These are phyloP conservation scores for Bos indicus DNA, from an alignment of 2,113 vertebrate species.

Conservation along the genomic window DNA sequence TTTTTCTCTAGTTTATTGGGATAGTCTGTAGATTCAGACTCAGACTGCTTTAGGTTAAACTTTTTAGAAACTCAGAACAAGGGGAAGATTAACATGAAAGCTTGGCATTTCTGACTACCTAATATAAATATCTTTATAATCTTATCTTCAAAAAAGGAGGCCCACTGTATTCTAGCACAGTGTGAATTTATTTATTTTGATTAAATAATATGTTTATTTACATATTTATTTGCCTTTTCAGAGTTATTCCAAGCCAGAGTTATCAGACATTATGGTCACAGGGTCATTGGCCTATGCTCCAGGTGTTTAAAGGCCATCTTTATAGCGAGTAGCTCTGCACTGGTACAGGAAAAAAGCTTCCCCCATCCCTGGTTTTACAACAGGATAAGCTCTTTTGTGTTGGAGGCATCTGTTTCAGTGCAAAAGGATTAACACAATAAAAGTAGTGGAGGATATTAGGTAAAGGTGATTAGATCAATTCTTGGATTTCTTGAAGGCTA, in stretches of 20 bases:
- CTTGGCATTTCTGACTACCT: not conserved
- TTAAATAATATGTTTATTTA: not conserved
- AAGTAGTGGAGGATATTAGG: not conserved
- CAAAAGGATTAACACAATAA: not conserved
- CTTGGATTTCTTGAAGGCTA: not conserved
- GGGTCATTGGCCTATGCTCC: not conserved
- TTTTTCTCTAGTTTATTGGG: not conserved
- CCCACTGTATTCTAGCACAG: not conserved
- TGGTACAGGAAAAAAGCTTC: not conserved
- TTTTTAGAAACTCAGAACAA: not conserved
- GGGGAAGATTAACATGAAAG: not conserved
- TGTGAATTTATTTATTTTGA: not conserved
- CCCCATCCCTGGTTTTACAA: not conserved
- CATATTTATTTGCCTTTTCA: not conserved
- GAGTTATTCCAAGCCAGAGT: not conserved
- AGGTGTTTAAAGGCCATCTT: not conserved
- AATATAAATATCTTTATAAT: not conserved
- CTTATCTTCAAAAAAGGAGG: not conserved
- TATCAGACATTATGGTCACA: not conserved
- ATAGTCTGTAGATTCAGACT: not conserved
- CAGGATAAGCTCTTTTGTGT: not conserved
- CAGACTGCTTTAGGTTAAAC: not conserved
- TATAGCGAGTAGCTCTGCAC: not conserved
- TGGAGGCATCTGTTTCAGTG: not conserved
- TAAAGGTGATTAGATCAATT: not conserved